These are phyloP conservation scores for Lagopus muta DNA, from an alignment of 2,113 vertebrate species.

Conservation along the genomic window DNA sequence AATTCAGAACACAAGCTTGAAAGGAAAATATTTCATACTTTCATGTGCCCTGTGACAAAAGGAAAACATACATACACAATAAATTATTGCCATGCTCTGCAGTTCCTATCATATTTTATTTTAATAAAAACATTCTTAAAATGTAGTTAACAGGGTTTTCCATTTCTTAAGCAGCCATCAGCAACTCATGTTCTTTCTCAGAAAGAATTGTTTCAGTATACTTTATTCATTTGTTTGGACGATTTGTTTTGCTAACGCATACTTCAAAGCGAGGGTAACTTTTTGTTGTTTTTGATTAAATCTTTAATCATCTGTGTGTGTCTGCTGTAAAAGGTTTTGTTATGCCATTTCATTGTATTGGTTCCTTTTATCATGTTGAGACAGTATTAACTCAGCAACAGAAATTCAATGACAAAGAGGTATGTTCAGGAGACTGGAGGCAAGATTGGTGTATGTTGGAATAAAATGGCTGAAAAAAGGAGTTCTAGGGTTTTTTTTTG, in stretches of 20 bases:
- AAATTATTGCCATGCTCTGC: constrained; percentile 38
- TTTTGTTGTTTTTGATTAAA: constrained; percentile 70
- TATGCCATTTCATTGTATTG: constrained; percentile 42
- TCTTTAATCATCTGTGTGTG: constrained; percentile 62
- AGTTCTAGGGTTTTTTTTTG: not conserved
- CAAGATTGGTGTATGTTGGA: not conserved
- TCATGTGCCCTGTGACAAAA: constrained; percentile 43
- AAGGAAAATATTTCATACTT: constrained; percentile 61
- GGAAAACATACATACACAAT: constrained; percentile 55
- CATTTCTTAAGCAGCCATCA: constrained; percentile 32
- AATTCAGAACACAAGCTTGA: constrained; percentile 57
- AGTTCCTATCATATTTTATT: constrained; percentile 53
- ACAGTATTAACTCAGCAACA: constrained; percentile 59
- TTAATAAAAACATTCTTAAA: constrained; percentile 61
- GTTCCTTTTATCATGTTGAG: constrained; percentile 67
- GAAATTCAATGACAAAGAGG: constrained; percentile 58
- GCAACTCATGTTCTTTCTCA: constrained; percentile 29
- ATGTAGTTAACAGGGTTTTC: constrained; percentile 44
- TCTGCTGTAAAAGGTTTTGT: constrained; percentile 62
- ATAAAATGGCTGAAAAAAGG: constrained; percentile 9
- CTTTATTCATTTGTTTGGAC: constrained; percentile 43
- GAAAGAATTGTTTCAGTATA: constrained; percentile 26
- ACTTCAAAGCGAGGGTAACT: constrained; percentile 51
- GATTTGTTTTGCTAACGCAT: constrained; percentile 66
- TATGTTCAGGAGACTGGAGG: not conserved